These are phyloP conservation scores for Pediacus dermestoides DNA, from an alignment of 2,888 invertebrate genomes.

Conservation along the genomic window DNA sequence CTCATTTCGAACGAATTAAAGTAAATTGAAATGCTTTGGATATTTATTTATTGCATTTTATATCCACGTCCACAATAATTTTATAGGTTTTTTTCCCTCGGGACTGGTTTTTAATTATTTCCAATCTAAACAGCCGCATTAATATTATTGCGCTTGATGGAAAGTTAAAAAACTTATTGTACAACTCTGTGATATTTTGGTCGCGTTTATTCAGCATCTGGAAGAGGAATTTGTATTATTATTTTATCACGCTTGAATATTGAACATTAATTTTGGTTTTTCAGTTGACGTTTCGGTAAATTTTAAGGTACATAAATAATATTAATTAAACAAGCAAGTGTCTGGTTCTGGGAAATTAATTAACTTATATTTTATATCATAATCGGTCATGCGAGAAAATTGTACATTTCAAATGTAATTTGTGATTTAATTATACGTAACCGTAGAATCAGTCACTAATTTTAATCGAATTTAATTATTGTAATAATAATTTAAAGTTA, in stretches of 20 bases:
- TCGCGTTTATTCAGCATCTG: too few relatives aligned
- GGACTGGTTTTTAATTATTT: conserved; percentile 26
- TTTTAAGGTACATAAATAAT: conserved; percentile 6
- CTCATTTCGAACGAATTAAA: conserved; percentile 49
- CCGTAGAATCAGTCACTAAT: too few relatives aligned
- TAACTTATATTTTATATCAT: conserved; percentile 24
- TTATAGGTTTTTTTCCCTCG: conserved; percentile 24
- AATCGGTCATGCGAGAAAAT: conserved; percentile 32
- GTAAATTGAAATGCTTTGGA: conserved; percentile 50
- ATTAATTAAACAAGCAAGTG: conserved; percentile 27
- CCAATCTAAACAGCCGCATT: too few relatives aligned
- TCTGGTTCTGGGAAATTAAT: conserved; percentile 32
- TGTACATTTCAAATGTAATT: conserved; percentile 31
- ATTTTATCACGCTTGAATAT: too few relatives aligned
- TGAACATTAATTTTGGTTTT: conserved; percentile 2
- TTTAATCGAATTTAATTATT: too few relatives aligned
- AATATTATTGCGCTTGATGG: too few relatives aligned
- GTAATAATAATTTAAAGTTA: too few relatives aligned
- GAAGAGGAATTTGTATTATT: too few relatives aligned
- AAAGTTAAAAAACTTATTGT: too few relatives aligned
- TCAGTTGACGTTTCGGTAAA: conserved; percentile 7
- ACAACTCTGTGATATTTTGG: too few relatives aligned
- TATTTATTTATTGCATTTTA: conserved; percentile 47
- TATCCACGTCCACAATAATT: conserved; percentile 25
- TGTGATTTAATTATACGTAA: conserved; percentile 27